A percentile compares a stretch with the other conserved stretches of the same genome.
These are phyloP conservation scores for Drosophila pachea DNA, from an alignment of 1,140 invertebrate genomes.

Conservation along the genomic window DNA sequence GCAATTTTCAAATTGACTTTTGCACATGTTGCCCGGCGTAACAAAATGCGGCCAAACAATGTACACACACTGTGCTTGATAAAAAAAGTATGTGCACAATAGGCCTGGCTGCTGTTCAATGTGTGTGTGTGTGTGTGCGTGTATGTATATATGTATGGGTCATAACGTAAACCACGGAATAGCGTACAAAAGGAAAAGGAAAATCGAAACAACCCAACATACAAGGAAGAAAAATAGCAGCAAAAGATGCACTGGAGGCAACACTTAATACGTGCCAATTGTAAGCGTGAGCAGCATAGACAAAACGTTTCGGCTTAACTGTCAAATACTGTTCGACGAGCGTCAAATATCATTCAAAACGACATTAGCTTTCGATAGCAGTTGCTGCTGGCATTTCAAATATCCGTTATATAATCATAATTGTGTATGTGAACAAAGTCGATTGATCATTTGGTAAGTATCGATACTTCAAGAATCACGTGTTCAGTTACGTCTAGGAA, in stretches of 20 bases:
- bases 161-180: slow-evolving; percentile 50
- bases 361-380: slow-evolving; percentile 42
- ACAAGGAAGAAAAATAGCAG: slow-evolving; percentile 33
- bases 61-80: slow-evolving; percentile 38
- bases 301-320: slow-evolving; percentile 33
- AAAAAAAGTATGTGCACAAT: slow-evolving; percentile 48
- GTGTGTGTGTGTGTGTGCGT: slow-evolving; percentile 22
- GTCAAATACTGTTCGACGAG: slow-evolving; percentile 29
- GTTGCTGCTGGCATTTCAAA: slow-evolving; percentile 34
- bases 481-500: neutral
- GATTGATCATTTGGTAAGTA: neutral
- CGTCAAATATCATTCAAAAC: slow-evolving; percentile 66
- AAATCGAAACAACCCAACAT: neutral
- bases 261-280: slow-evolving; percentile 63
- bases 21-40: slow-evolving; percentile 72
- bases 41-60: slow-evolving; percentile 67
- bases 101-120: slow-evolving; percentile 20
- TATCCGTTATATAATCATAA: slow-evolving; percentile 36
- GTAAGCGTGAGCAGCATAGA: slow-evolving; percentile 60
- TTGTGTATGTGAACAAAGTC: neutral
- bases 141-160: slow-evolving; percentile 6
- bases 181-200: slow-evolving; percentile 26
- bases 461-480: neutral
- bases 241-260: slow-evolving; percentile 51
- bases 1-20: slow-evolving; percentile 77